These are phyloP conservation scores for Eidolon helvum DNA, from an alignment of 2,113 vertebrate genomes.

Conservation along the genomic window DNA sequence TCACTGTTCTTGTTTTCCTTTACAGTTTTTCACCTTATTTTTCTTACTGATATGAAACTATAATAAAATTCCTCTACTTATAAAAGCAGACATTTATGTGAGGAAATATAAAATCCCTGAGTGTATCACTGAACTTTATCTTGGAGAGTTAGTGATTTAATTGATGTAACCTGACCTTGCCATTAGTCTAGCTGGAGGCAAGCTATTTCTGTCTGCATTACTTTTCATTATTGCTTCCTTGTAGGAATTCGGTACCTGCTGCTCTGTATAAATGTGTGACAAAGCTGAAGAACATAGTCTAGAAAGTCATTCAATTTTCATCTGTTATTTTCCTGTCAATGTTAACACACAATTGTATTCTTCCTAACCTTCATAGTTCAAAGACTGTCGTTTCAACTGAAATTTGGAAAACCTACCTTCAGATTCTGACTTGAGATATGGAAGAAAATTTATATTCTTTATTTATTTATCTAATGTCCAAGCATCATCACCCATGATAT, in stretches of 20 bases:
- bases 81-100: constrained; percentile 36
- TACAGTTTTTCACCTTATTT: not conserved
- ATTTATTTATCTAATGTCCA: constrained; percentile 72
- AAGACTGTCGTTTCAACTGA: constrained; percentile 70
- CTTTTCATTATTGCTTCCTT: constrained; percentile 72
- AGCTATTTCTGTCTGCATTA: constrained; percentile 75
- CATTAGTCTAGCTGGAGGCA: constrained; percentile 78
- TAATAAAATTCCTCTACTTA: not conserved
- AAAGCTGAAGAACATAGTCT: constrained; percentile 48
- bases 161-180: constrained; percentile 77
- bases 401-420: constrained; percentile 67
- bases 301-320: constrained; percentile 67
- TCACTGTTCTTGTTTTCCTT: not conserved
- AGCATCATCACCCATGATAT: constrained; percentile 63
- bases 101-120: constrained; percentile 18
- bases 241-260: constrained; percentile 65
- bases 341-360: constrained; percentile 54
- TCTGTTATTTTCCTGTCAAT: constrained; percentile 43
- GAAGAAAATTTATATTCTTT: constrained; percentile 73
- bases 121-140: constrained; percentile 63
- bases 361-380: constrained; percentile 58
- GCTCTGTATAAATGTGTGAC: constrained; percentile 68
- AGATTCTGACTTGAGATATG: constrained; percentile 58
- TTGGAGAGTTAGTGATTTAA: constrained; percentile 74
- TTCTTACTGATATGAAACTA: not conserved